A percentile compares a stretch with the other conserved stretches of the same genome.
Evolutionary conservation across 1,140 invertebrate genomes (phyloP).

Genomic region (Euwallacea fornicatus): DNA sequence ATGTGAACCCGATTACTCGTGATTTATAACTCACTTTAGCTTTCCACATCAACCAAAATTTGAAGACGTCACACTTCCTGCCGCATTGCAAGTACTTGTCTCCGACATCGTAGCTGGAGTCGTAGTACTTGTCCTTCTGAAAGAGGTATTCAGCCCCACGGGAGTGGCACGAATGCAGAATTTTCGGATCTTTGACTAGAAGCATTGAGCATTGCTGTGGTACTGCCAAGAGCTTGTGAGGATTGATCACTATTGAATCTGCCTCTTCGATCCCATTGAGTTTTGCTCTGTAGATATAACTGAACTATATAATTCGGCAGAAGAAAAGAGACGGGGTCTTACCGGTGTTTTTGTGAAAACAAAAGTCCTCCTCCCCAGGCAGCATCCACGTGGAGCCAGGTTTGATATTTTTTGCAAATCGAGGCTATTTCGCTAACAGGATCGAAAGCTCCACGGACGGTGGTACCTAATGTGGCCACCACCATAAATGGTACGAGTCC

Average conservation of each 20-base stretch:
- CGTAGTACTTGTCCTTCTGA: slow-evolving; percentile 70
- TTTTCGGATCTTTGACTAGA: slow-evolving; percentile 54
- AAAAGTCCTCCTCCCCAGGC: slow-evolving; percentile 71
- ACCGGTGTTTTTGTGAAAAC: slow-evolving; percentile 60
- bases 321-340: background rate
- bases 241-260: slow-evolving; percentile 70
- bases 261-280: slow-evolving; percentile 63
- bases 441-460: slow-evolving; percentile 65
- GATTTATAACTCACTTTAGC: slow-evolving; percentile 53
- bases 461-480: slow-evolving; percentile 63
- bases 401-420: slow-evolving; percentile 61
- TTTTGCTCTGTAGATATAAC: slow-evolving; percentile 46
- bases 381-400: slow-evolving; percentile 74
- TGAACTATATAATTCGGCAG: background rate
- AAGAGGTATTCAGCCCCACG: slow-evolving; percentile 65
- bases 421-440: slow-evolving; percentile 63
- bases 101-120: slow-evolving; percentile 64
- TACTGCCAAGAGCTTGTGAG: slow-evolving; percentile 67
- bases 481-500: slow-evolving; percentile 62
- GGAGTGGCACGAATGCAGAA: slow-evolving; percentile 58
- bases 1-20: background rate
- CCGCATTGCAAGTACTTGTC: slow-evolving; percentile 72
- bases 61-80: slow-evolving; percentile 68
- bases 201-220: slow-evolving; percentile 68
- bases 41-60: slow-evolving; percentile 73